These are phyloP conservation scores for Scaptomyza tumidula DNA, from an alignment of 2,888 invertebrate genomes.

Conservation along the genomic window DNA sequence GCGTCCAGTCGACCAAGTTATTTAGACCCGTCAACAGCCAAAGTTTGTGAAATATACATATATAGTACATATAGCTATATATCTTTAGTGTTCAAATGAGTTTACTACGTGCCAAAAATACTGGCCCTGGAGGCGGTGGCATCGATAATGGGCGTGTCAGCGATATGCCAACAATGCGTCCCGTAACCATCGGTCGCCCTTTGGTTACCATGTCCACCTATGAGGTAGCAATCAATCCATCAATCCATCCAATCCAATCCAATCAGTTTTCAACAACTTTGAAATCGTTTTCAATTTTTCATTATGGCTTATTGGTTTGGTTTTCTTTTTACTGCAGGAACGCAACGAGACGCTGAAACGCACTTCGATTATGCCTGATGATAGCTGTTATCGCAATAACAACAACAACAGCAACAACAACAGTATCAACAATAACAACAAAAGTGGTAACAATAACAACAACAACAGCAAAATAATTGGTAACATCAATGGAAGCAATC, in stretches of 20 bases:
- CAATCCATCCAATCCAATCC: background rate
- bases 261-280: conserved; percentile 11
- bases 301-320: background rate
- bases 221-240: conserved; percentile 43
- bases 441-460: conserved; percentile 25
- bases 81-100: conserved; percentile 48
- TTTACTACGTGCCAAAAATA: conserved; percentile 61
- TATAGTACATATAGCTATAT: background rate
- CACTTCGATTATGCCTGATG: conserved; percentile 83
- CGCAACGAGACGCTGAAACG: conserved; percentile 82
- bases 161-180: conserved; percentile 72
- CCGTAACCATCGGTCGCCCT: conserved; percentile 67
- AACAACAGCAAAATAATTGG: conserved; percentile 8
- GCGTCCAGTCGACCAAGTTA: conserved; percentile 47
- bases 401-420: conserved; percentile 36
- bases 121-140: conserved; percentile 10
- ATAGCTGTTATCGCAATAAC: conserved; percentile 79
- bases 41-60: background rate
- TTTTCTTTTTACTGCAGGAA: conserved; percentile 69
- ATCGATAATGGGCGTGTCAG: conserved; percentile 40
- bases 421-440: conserved; percentile 53
- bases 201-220: conserved; percentile 73
- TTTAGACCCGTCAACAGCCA: conserved; percentile 40
- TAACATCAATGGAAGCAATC: conserved; percentile 56
- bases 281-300: conserved; percentile 16